Conservation (phyloP, 2,113 vertebrate species). For the Zosterops japonicus region DNA sequence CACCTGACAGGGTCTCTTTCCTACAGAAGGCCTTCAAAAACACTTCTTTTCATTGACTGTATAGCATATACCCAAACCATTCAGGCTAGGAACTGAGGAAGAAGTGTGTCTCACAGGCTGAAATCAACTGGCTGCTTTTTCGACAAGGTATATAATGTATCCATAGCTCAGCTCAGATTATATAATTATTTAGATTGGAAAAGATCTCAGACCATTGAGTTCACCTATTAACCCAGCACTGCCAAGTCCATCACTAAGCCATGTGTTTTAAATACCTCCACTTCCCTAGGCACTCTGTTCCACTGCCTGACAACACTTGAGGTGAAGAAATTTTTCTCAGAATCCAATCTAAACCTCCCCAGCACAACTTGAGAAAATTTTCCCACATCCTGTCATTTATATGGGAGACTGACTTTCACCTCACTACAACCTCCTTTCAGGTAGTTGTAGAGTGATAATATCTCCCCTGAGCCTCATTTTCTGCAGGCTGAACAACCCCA, state of each 20-base stretch:
- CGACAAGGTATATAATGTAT: neutral
- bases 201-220: neutral
- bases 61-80: neutral
- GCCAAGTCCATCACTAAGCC: neutral
- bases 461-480: neutral
- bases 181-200: neutral
- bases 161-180: neutral
- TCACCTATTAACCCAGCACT: neutral
- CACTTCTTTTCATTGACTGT: neutral
- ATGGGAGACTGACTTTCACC: neutral
- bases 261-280: neutral
- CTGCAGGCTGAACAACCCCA: neutral
- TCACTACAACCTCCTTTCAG: neutral
- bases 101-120: neutral
- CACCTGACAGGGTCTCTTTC: neutral
- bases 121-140: neutral
- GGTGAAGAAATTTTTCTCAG: neutral
- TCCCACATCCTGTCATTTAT: neutral
- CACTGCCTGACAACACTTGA: neutral
- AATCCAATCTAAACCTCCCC: neutral
- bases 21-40: neutral
- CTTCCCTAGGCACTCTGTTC: neutral
- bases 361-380: neutral
- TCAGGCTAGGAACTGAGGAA: neutral
- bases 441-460: neutral